Percentiles rank a stretch among this genome's conserved stretches.
Conservation (phyloP, 2,113 vertebrate genomes). For the Panurus biarmicus region DNA sequence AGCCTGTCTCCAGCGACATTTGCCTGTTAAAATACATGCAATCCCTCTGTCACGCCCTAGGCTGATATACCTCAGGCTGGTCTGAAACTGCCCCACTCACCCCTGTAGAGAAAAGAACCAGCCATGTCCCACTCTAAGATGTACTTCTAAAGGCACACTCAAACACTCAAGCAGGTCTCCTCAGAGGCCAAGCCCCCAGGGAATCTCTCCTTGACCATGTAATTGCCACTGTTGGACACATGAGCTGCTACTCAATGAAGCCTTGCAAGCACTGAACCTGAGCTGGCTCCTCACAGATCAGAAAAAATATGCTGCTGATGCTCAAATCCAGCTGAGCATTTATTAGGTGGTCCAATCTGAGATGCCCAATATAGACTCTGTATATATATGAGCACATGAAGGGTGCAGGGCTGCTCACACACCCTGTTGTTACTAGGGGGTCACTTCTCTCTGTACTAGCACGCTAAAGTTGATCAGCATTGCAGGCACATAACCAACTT, state of each 20-base stretch:
- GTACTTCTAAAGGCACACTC: background rate
- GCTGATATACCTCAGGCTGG: background rate
- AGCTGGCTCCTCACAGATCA: background rate
- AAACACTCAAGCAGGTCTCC: background rate
- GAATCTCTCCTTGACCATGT: background rate
- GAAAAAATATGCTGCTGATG: background rate
- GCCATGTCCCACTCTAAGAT: background rate
- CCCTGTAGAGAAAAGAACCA: background rate
- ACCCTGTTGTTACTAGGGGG: background rate
- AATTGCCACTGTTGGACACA: fast-evolving
- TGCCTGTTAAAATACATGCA: background rate
- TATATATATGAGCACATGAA: background rate
- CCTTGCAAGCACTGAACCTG: background rate
- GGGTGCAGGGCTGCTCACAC: background rate
- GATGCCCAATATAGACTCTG: fast-evolving
- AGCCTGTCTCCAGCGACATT: background rate
- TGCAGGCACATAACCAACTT: background rate
- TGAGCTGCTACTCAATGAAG: background rate
- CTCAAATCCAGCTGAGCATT: background rate
- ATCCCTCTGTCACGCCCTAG: background rate
- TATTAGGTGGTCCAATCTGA: background rate
- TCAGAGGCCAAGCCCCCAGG: background rate
- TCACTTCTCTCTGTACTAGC: background rate
- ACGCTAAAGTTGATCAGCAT: background rate
- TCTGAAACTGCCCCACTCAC: background rate